These are phyloP conservation scores for Limnodromus scolopaceus DNA, from an alignment of 2,797 vertebrate genomes.

Conservation along the genomic window DNA sequence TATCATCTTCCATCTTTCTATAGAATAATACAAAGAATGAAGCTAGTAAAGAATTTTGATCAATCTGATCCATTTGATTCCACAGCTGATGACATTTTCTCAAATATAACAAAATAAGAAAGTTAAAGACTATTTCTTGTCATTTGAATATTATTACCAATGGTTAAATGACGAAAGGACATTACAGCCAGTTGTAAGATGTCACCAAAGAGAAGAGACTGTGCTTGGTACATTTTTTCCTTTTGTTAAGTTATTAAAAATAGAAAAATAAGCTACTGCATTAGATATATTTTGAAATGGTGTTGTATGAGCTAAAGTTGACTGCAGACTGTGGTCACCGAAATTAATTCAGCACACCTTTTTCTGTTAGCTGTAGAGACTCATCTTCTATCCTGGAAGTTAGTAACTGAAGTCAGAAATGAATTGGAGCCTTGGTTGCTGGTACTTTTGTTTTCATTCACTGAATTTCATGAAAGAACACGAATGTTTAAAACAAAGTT, in stretches of 20 bases:
- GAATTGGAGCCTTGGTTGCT: neutral
- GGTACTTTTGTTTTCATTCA: neutral
- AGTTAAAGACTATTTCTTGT: neutral
- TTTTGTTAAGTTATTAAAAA: neutral
- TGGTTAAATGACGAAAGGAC: constrained; percentile 18
- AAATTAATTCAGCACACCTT: neutral
- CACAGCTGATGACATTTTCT: neutral
- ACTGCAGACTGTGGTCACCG: neutral
- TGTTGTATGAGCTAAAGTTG: neutral
- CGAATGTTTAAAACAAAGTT: neutral
- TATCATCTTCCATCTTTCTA: neutral
- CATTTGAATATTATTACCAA: constrained; percentile 9
- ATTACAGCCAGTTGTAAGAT: neutral
- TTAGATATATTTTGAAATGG: neutral
- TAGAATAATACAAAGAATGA: neutral
- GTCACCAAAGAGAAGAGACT: neutral
- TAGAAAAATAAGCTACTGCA: neutral
- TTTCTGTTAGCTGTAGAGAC: neutral
- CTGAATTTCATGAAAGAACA: neutral
- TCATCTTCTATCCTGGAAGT: neutral
- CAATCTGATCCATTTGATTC: neutral
- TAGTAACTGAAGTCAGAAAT: neutral
- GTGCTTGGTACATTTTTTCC: neutral
- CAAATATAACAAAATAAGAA: neutral
- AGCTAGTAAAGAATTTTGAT: neutral